phyloP scores from a whole-genome alignment of 1,140 invertebrate species.

The Zaprionus kolodkinae region DNA sequence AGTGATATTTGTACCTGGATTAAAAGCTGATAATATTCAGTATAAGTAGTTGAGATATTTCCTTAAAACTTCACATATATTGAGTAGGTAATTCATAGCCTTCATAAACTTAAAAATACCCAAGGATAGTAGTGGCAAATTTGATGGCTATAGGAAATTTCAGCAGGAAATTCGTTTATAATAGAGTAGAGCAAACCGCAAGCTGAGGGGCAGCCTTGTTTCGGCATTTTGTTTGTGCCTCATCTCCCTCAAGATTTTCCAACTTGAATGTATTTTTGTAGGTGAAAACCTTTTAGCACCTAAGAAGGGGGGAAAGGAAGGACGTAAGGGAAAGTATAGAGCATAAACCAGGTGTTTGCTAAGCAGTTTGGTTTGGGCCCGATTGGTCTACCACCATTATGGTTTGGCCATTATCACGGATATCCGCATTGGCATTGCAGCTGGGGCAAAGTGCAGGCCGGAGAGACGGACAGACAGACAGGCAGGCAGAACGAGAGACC shows the following conservation, averaged over 20 bases:
- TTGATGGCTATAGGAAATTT: not conserved
- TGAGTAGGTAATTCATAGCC: too few species aligned
- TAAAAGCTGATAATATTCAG: too few species aligned
- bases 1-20: too few species aligned
- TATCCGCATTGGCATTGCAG: not conserved
- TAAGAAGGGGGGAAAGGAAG: too few species aligned
- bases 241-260: not conserved
- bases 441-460: not conserved
- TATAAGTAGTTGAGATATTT: too few species aligned
- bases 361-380: not conserved
- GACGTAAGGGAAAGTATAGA: not conserved
- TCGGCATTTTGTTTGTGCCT: not conserved
- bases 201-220: not conserved
- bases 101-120: too few species aligned
- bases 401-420: constrained; percentile 3
- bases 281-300: too few species aligned
- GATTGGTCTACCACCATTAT: not conserved
- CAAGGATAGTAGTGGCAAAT: not conserved
- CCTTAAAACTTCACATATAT: too few species aligned
- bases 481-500: too few species aligned
- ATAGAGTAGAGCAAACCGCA: not conserved
- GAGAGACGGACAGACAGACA: not conserved
- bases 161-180: not conserved
- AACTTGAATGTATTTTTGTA: constrained; percentile 1
- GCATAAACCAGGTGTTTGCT: not conserved